Evolutionary conservation across 1,140 invertebrate species (phyloP).

Genomic region (Gerris buenoi): DNA sequence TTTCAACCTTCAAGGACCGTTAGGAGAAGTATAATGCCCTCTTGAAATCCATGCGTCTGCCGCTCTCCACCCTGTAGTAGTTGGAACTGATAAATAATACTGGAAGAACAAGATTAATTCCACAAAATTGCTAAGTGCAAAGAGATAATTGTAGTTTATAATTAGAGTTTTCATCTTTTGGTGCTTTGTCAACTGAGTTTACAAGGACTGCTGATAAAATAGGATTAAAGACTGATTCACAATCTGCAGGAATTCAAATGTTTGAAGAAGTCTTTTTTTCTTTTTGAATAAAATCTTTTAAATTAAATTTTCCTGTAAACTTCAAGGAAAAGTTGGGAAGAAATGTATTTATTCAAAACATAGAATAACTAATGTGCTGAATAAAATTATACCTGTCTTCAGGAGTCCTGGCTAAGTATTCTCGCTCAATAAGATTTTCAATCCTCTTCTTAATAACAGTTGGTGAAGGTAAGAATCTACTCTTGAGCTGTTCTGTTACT

Average conservation of each 20-base stretch:
- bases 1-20: too few species aligned
- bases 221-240: neutral
- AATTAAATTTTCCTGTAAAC: neutral
- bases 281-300: neutral
- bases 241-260: neutral
- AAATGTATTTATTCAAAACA: neutral
- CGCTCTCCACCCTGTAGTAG: too few species aligned
- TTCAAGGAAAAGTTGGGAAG: neutral
- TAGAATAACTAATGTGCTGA: neutral
- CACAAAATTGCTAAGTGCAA: too few species aligned
- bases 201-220: neutral
- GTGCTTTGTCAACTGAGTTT: too few species aligned
- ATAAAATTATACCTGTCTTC: slow-evolving; percentile 58
- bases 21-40: too few species aligned
- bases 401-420: slow-evolving; percentile 90
- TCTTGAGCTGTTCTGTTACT: slow-evolving; percentile 91
- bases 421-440: slow-evolving; percentile 95
- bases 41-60: too few species aligned
- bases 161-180: too few species aligned
- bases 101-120: too few species aligned
- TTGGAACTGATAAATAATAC: too few species aligned
- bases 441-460: slow-evolving; percentile 98
- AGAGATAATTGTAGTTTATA: too few species aligned
- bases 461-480: slow-evolving; percentile 90
- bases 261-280: neutral